Percentiles rank a stretch among this genome's conserved stretches.
phyloP scores from a whole-genome alignment of 1,140 invertebrate genomes.

The Colletes gigas region DNA sequence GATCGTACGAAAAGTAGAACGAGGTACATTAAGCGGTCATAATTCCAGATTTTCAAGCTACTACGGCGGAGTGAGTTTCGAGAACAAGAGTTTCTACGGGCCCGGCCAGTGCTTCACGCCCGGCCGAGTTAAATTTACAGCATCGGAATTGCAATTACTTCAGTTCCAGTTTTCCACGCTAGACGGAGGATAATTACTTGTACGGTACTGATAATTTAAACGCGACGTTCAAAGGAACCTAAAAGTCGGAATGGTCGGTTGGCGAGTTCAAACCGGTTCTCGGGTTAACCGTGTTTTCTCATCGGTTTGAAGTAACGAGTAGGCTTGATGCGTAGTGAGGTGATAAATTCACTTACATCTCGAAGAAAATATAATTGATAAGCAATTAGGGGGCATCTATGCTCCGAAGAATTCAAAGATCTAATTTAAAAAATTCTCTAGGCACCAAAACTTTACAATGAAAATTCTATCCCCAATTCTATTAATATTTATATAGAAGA shows the following conservation, averaged over 20 bases:
- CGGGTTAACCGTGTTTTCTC: neutral
- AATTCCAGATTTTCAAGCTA: constrained; percentile 2
- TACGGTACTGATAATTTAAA: constrained; percentile 15
- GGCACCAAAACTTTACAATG: no score
- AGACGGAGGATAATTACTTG: constrained; percentile 20
- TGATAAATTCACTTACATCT: no score
- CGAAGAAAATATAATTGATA: no score
- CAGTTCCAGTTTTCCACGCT: neutral
- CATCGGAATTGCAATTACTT: constrained; percentile 8
- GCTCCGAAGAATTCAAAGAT: no score
- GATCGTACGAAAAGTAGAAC: neutral
- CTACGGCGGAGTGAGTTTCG: neutral
- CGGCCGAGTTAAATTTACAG: constrained; percentile 20
- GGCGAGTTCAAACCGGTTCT: neutral
- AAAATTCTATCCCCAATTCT: no score
- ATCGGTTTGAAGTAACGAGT: no score
- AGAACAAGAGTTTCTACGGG: constrained; percentile 6
- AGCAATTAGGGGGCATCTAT: no score
- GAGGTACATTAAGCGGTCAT: neutral
- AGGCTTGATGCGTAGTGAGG: no score
- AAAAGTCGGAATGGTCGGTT: neutral
- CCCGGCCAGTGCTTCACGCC: neutral
- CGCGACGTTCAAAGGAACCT: neutral
- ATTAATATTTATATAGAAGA: no score
- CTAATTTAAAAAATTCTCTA: no score